Base-by-base conservation (phyloP, 2,888 invertebrate species). In the Nasonovia ribisnigri region DNA sequence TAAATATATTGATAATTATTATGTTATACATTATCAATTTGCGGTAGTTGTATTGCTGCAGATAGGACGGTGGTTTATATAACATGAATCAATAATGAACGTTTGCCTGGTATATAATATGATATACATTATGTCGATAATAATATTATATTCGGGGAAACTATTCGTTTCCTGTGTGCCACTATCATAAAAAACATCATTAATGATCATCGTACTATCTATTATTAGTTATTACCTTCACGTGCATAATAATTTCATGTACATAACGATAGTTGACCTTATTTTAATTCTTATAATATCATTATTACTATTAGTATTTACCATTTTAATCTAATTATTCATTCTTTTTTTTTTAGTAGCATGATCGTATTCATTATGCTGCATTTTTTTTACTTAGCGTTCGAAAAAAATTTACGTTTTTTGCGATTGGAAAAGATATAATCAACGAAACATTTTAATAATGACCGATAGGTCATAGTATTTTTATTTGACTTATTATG, bases 101-200 rank as follows among this genome's bases (percentile, higher is more conserved):
- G 54, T 10, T 42, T 42, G 51, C 54, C 13, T 46, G 3, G 26
- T 43, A 60, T 60, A 10, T 54, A 77, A 89, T 67, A 67, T 42
- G 29, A 46, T 36, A 84, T 84, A 42, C 20, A 86, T 46, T 16
- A 57, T n/a, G 1, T 24, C 43, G 67, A 43, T 84, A 48, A 46
- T 77, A 54, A 84, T 43, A 90, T 51, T 91, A 48, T 87, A 77
- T 88, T 93, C 93, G 90, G 89, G n/a, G 86, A 92, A 88, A 77
- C 48, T 42, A 48, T 90, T 90, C 90, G 60, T 93, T 93, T 93
- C 93, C 93, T 93, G 93, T 86, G 36, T 29, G 36, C 57, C 10
- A 67, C 48, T 84, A 46, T 90, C 54, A 54, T 77, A 36, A 36
- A 88, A 84, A 88, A 92, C 57, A 36, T 90, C 57, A 90, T 90